Percentiles rank a stretch among this genome's conserved stretches.
Evolutionary conservation across 2,888 invertebrate genomes (phyloP).

Genomic region (Drosophila setosimentum): DNA sequence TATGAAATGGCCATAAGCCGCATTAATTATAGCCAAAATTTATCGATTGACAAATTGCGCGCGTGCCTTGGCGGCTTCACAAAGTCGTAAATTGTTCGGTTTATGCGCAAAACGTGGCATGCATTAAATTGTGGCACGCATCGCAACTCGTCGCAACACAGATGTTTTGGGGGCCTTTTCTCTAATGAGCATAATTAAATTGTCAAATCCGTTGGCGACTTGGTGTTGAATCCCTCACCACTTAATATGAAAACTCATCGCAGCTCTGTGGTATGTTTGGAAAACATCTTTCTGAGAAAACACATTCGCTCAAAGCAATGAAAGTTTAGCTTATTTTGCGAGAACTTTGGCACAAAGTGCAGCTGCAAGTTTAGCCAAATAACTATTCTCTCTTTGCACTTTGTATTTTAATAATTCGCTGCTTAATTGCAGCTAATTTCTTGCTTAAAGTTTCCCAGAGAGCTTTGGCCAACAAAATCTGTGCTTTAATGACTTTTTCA

Average conservation of each 20-base stretch:
- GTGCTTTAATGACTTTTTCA: conserved; percentile 65
- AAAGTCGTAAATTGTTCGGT: conserved; percentile 60
- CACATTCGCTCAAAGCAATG: conserved; percentile 42
- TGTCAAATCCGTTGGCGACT: conserved; percentile 52
- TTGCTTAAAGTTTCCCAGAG: conserved; percentile 42
- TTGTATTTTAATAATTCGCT: conserved; percentile 46
- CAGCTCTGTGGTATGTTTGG: conserved; percentile 27
- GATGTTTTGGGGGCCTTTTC: not conserved
- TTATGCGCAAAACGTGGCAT: conserved; percentile 73
- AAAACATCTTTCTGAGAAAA: conserved; percentile 39
- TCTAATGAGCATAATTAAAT: conserved; percentile 65
- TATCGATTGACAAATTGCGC: conserved; percentile 79
- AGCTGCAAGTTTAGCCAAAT: conserved; percentile 33
- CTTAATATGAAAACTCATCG: conserved; percentile 36
- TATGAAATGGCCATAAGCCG: conserved; percentile 72
- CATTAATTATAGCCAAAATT: conserved; percentile 75
- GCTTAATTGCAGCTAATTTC: conserved; percentile 69
- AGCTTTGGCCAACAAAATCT: no score
- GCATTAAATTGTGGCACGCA: conserved; percentile 57
- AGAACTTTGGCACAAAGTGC: conserved; percentile 46
- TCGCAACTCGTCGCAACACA: conserved; percentile 7
- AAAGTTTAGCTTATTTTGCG: conserved; percentile 30
- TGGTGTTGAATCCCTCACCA: conserved; percentile 20
- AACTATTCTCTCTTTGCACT: conserved; percentile 25
- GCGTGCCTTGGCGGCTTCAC: conserved; percentile 56